Base-by-base conservation (phyloP, 2,797 vertebrate species). In the Microctenopoma stevenorrisi region DNA sequence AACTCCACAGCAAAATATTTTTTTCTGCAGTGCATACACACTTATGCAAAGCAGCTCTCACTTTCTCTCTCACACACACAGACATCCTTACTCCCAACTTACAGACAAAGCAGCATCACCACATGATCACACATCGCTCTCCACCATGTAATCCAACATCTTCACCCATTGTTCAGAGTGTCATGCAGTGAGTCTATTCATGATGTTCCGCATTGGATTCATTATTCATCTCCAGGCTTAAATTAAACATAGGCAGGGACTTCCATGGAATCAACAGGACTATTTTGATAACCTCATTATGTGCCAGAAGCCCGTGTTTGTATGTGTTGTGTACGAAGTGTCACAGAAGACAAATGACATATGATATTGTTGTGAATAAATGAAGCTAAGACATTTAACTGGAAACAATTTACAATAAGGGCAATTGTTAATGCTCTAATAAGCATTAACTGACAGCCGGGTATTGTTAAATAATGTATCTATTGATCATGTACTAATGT, bases 181-280 rank as follows among this genome's bases (percentile, higher is more conserved):
- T 68, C 65, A 58, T 43, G 25, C 16, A 46, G 30, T 33, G 4
- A 33, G 30, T 33, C 30, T 33, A 33, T 33, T 33, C 30, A 33
- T 33, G 30, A 33, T 33, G 56, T 49, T 56, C 59, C 76, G 71
- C 64, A 63, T 59, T 60, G 50, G 74, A 71, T 72, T 71, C 3
- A 80, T 75, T 75, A 78, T 76, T 78, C 47, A 81, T 72, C 25
- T 59, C 11, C 25, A 18, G 51, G n/a, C 33, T 65, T 75, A 38
- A 73, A 71, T 83, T 75, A 78, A 47, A 78, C 72, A 80, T 61
- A 51, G 48, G 12, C 18, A 64, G 52, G 43, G 62, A 62, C 54
- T 53, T 53, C 8, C 46, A 47, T 42, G 55, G 55, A 68, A 60
- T 67, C 54, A 76, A 62, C 66, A 64, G 47, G 68, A 78, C 48